A percentile compares a stretch with the other conserved stretches of the same genome.
phyloP scores from a whole-genome alignment of 2,888 invertebrate species.

The Drosophila setosimentum region DNA sequence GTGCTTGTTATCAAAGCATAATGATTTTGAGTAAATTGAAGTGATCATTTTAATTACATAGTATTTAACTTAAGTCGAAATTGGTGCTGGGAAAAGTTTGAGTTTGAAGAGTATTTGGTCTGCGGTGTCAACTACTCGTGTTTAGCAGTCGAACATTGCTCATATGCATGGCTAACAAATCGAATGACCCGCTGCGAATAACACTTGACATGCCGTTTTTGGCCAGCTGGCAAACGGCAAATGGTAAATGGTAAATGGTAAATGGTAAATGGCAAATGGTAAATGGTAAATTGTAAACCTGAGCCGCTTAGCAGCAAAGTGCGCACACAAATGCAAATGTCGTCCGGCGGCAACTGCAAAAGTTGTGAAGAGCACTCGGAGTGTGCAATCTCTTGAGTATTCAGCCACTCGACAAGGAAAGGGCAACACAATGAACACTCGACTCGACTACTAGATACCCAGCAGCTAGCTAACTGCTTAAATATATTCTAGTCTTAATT shows the following conservation, averaged over 20 bases:
- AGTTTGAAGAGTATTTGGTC: constrained; percentile 10
- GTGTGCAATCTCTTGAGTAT: constrained; percentile 59
- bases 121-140: neutral
- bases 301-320: constrained; percentile 19
- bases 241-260: neutral
- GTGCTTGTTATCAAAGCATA: neutral
- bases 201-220: constrained; percentile 20
- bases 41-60: neutral
- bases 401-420: constrained; percentile 17
- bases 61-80: neutral
- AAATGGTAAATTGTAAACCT: neutral
- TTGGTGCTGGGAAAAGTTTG: neutral
- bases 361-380: constrained; percentile 17
- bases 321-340: constrained; percentile 51
- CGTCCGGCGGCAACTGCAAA: constrained; percentile 35
- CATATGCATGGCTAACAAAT: constrained; percentile 53
- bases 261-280: neutral
- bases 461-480: neutral
- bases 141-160: constrained; percentile 37
- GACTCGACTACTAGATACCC: neutral
- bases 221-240: neutral
- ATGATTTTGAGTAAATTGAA: neutral
- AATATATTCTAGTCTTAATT: neutral
- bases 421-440: neutral
- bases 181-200: constrained; percentile 44